phyloP scores from a whole-genome alignment of 92 coral and sea anemone species.

The Umimayanthus kanabou region DNA sequence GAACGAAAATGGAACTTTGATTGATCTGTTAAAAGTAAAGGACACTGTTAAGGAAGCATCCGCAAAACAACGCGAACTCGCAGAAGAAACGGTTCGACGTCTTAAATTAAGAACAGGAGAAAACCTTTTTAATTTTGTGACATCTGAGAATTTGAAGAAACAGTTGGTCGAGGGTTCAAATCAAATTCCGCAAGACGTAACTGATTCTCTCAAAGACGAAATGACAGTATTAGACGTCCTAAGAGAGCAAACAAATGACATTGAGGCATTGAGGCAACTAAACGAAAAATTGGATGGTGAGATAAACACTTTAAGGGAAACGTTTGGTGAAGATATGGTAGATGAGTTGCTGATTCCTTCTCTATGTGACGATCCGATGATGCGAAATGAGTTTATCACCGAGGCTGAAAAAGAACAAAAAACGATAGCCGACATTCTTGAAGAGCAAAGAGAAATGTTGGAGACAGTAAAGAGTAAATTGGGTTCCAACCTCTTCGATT shows the following conservation, averaged over 20 bases:
- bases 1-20: slow-evolving; percentile 60
- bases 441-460: slow-evolving; percentile 53
- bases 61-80: slow-evolving; percentile 49
- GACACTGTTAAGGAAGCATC: slow-evolving; percentile 53
- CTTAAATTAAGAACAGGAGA: slow-evolving; percentile 66
- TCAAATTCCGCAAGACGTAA: slow-evolving; percentile 18
- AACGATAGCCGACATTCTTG: slow-evolving; percentile 55
- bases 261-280: slow-evolving; percentile 50
- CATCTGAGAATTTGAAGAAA: not conserved
- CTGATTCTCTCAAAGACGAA: slow-evolving; percentile 29
- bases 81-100: slow-evolving; percentile 40
- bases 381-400: slow-evolving; percentile 32
- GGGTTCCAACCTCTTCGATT: slow-evolving; percentile 55
- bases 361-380: slow-evolving; percentile 6
- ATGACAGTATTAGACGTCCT: slow-evolving; percentile 61
- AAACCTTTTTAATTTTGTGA: slow-evolving; percentile 39
- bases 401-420: slow-evolving; percentile 42
- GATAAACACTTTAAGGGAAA: slow-evolving; percentile 55
- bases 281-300: slow-evolving; percentile 59
- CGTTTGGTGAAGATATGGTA: slow-evolving; percentile 63
- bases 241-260: slow-evolving; percentile 55
- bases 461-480: slow-evolving; percentile 44
- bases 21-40: slow-evolving; percentile 61
- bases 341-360: slow-evolving; percentile 35
- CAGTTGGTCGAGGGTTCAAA: not conserved